Evolutionary conservation across 2,797 vertebrate genomes (phyloP).

Genomic region (Gallirallus australis): DNA sequence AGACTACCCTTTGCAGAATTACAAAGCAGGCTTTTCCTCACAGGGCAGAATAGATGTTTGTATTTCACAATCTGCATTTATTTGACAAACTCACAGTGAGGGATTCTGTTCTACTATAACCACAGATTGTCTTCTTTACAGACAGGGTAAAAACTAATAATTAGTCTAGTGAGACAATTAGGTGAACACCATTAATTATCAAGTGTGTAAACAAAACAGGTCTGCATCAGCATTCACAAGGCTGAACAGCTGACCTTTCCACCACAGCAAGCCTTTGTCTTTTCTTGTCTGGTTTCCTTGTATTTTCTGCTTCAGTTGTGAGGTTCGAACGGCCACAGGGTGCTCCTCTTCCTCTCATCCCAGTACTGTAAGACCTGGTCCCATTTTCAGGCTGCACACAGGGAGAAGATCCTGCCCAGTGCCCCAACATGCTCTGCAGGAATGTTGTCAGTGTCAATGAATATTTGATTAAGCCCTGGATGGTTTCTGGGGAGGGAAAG

Average conservation of each 20-base stretch:
- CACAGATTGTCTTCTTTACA: slow-evolving; percentile 17
- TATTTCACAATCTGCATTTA: slow-evolving; percentile 17
- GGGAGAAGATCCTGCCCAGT: neutral
- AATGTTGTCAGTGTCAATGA: neutral
- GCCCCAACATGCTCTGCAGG: neutral
- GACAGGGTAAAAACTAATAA: neutral
- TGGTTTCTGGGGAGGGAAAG: neutral
- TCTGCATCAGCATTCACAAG: neutral
- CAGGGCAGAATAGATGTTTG: neutral
- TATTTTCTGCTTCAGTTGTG: neutral
- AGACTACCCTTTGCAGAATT: neutral
- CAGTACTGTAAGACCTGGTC: neutral
- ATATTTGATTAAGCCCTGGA: neutral
- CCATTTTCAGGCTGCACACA: neutral
- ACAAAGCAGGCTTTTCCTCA: neutral
- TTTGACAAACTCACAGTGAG: neutral
- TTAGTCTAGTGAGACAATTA: slow-evolving; percentile 11
- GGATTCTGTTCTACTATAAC: neutral
- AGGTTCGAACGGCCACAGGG: neutral
- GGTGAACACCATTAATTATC: slow-evolving; percentile 31
- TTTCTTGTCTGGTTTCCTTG: neutral
- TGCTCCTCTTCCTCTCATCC: neutral
- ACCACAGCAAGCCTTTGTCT: neutral
- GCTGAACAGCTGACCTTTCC: slow-evolving; percentile 1
- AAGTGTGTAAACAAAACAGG: slow-evolving; percentile 14